Percentiles rank a stretch among this genome's conserved stretches.
phyloP scores from a whole-genome alignment of 1,140 invertebrate species.

The Tetraneura akinire region DNA sequence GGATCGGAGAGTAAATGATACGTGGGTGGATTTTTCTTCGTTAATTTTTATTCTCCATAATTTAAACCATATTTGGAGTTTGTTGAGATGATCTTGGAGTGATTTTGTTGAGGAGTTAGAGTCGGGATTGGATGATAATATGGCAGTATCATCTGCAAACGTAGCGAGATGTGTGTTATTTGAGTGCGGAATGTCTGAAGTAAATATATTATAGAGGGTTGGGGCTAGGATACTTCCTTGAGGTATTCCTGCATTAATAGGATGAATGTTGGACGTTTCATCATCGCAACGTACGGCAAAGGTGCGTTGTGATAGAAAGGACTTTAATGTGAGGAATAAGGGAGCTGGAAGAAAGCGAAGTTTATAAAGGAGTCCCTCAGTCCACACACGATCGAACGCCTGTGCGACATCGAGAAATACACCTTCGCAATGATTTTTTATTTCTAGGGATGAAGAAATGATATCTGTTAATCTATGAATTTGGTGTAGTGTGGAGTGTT shows the following conservation, averaged over 20 bases:
- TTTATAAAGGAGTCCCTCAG: constrained; percentile 54
- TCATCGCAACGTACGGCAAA: not conserved
- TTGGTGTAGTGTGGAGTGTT: constrained; percentile 56
- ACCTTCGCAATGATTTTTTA: constrained; percentile 51
- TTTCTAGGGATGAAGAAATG: constrained; percentile 50
- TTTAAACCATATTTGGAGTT: not conserved
- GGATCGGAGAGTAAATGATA: too few relatives aligned
- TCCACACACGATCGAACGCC: constrained; percentile 57
- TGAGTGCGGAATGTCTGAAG: not conserved
- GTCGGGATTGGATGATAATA: not conserved
- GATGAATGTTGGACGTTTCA: not conserved
- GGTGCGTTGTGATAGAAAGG: constrained; percentile 15
- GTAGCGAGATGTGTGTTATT: not conserved
- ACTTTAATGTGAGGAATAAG: not conserved
- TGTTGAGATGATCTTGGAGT: constrained; percentile 7
- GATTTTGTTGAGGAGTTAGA: not conserved
- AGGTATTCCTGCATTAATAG: not conserved
- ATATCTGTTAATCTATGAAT: constrained; percentile 51
- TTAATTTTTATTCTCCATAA: not conserved
- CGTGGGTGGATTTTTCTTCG: too few relatives aligned
- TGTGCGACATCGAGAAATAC: constrained; percentile 54
- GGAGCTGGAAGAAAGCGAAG: not conserved
- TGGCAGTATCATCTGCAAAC: not conserved
- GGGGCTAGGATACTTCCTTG: constrained; percentile 34
- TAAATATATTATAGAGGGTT: not conserved